Percentiles rank a stretch among this genome's conserved stretches.
Evolutionary conservation across 2,888 invertebrate genomes (phyloP).

Genomic region (Polydrusus cervinus): DNA sequence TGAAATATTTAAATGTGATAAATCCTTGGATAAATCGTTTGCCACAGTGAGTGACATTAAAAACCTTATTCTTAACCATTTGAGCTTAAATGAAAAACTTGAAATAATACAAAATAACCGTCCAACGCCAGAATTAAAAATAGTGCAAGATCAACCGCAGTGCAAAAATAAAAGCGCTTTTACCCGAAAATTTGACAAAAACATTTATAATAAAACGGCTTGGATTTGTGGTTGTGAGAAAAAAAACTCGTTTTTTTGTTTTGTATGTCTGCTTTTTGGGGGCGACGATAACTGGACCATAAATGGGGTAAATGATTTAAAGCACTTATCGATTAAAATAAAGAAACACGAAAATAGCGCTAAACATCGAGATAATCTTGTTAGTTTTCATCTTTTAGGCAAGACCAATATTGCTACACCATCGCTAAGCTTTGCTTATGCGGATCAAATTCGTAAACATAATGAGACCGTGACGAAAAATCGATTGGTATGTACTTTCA

Average conservation of each 20-base stretch:
- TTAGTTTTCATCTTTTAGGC: slow-evolving; percentile 41
- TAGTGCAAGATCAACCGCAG: neutral
- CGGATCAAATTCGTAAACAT: slow-evolving; percentile 31
- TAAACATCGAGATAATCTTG: slow-evolving; percentile 23
- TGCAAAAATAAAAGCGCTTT: neutral
- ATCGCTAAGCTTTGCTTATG: slow-evolving; percentile 33
- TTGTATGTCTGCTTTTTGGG: slow-evolving; percentile 36
- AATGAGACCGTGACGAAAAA: slow-evolving; percentile 48
- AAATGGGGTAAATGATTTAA: slow-evolving; percentile 29
- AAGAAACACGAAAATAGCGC: slow-evolving; percentile 28
- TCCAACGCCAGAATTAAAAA: slow-evolving; percentile 8
- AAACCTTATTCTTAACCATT: neutral
- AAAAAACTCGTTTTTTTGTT: slow-evolving; percentile 35
- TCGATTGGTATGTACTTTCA: slow-evolving; percentile 42
- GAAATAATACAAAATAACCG: slow-evolving; percentile 1
- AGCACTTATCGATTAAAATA: slow-evolving; percentile 24
- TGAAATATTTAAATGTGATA: no score
- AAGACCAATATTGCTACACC: slow-evolving; percentile 39
- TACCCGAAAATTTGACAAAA: slow-evolving; percentile 30
- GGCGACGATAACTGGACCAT: slow-evolving; percentile 25
- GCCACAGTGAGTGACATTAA: neutral
- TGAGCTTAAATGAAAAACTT: slow-evolving; percentile 17
- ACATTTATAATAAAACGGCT: slow-evolving; percentile 20
- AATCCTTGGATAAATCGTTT: no score
- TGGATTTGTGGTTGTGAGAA: slow-evolving; percentile 40